Base-by-base conservation (phyloP, 2,888 invertebrate species). In the Odiellus spinosus region DNA sequence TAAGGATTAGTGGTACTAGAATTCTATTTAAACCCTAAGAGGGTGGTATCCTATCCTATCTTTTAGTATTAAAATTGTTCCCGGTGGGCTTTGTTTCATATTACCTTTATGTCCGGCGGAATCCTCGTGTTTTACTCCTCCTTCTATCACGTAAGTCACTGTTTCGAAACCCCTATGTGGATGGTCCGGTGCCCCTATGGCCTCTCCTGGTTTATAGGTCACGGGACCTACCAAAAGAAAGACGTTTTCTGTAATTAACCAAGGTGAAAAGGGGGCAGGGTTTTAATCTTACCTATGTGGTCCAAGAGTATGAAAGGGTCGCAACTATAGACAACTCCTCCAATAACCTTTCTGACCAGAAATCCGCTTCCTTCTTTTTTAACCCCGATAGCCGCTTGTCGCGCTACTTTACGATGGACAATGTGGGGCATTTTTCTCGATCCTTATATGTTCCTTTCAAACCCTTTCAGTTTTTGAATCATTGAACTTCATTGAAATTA, bases 141-240 rank as follows among this genome's bases (percentile, higher is more conserved):
- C 62, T 47, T 59, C 56, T 4, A 62, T 55, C 11, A 61, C 53
- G 45, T 61, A 62, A 5, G 58, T 58, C 14, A 62, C 60, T 10
- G 60, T 61, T 50, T 60, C 60, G 48, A 62, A 62, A 2, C 62
- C 61, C 40, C 61, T 45, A 45, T 62, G 62, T 4, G 62, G 62
- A 49, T 62, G 62, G 48, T 62, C 62, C 3, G 62, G 61, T 18
- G 60, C 61, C 10, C 61, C 61, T 5, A 59, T 48, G 2, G 60
- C 59, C 20, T 49, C 49, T 14, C 49, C 49, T 2, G 49, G 49
- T 33, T 49, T 26, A 32, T 49, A 49, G 32, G 42, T 41, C n/a
- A 49, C 45, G 6, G 49, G 49, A 17, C 49, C 49, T 49, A 19
- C 5, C 4, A 44, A 21, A 33, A 44, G 15, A 18, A 15, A n/a